Evolutionary conservation across 2,888 invertebrate genomes (phyloP), one percentile per base, ranked within the genome.

Genomic region (Phortica okadai): DNA sequence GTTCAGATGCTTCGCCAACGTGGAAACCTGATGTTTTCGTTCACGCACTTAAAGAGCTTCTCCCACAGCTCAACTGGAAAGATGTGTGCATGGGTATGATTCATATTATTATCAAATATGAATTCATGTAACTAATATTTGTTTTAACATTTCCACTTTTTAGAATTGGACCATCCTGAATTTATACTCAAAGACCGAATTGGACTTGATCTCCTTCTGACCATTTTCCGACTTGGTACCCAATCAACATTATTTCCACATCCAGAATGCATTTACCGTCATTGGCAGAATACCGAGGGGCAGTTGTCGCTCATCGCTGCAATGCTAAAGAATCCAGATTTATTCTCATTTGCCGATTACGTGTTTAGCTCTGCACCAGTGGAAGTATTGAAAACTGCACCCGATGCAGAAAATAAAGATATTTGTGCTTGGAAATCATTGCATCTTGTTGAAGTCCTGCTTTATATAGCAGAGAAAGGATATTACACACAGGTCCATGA

Each of bases 21-120:
- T 99, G 99, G 99, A 98, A 98, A 91, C 94, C 97, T 11, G 98
- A 99, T 89, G 94, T 97, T 75, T 98, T 99, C 90, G 96, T 98
- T 59, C 96, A 97, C 90, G 95, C 97, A n/a, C 92, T 98, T 42
- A 97, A 97, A 90, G 98, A 98, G 90, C 92, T 97, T 81, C 96
- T 96, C 81, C 95, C 97, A 1, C 96, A 94, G 88, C 92, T 99
- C 78, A 95, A 95, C 84, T 99, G 99, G 98, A 96, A 96, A 89
- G 98, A 98, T 88, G 97, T 99, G 0, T 95, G 98, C 82, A 92
- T 95, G 79, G 97, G 98, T 92, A 82, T 78, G 79, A 92, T 6
- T 16, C 3, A 11, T 8, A 56, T 56, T 14, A 8, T 56, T 14
- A 56, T 56, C 4, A 56, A 54, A 7, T 67, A 14, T 67, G 16